Base-by-base conservation (phyloP, 2,888 invertebrate genomes). In the Drosophila peninsularis region DNA sequence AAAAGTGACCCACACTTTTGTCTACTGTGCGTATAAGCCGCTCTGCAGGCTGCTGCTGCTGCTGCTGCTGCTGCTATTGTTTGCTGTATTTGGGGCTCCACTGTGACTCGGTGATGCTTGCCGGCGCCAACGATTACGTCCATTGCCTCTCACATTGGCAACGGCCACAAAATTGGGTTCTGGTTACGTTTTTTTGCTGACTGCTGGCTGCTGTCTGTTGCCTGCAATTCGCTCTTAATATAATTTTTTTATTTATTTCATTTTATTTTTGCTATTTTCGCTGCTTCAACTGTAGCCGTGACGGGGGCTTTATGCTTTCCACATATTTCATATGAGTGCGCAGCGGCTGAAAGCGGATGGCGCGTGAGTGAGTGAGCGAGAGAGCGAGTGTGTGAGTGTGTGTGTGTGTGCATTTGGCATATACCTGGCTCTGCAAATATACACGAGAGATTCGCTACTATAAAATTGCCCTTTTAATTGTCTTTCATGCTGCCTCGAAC, bases 151-250 rank as follows among this genome's bases (percentile, higher is more conserved):
- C 54, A 30, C 58, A 57, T 69, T 73, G 77, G 52, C 77, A 69
- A 61, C 49, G 54, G 82, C 79, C 82, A 83, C 82, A 77, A 82
- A 82, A 84, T 82, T 82, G 84, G 79, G 79, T 72, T 71, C 71
- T 68, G 71, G 71, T 61, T 82, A 68, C 71, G 71, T 73, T 60
- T 50, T 50, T 50, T 47, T n/a, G 52, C 37, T 53, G 37, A 1
- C 52, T n/a, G 52, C 37, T 53, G 37, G 3, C 52, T 11, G 37
- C 41, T 55, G 41, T 42, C 41, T 34, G 44, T 62, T 76, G 75
- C 75, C 72, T 76, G 76, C 76, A 76, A 68, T 72, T 69, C 52
- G 11, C 61, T 71, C 60, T 75, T 71, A 64, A 67, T 71, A 64
- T 75, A 63, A 61, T 44, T 39, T 42, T 47, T 54, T 52, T 34